A percentile compares a stretch with the other conserved stretches of the same genome.
These are phyloP conservation scores for Scolopax bukidnonensis DNA, from an alignment of 2,797 vertebrate genomes.

Conservation along the genomic window DNA sequence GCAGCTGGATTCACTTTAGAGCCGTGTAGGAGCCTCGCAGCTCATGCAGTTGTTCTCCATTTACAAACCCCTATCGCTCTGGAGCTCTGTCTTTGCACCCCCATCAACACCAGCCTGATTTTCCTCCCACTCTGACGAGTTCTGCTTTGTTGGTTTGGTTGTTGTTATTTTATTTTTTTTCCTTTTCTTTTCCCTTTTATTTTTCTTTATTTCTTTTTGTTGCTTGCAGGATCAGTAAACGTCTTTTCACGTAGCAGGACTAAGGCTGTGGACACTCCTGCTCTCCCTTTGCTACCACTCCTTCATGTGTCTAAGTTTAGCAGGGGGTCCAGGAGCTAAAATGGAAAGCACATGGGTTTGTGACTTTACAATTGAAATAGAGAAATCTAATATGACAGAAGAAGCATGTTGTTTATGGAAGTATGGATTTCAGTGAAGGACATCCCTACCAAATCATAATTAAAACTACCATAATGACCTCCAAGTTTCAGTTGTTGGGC, in stretches of 20 bases:
- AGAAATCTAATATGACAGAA: conserved; percentile 65
- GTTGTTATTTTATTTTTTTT: background rate
- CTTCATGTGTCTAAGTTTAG: conserved; percentile 51
- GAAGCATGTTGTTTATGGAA: conserved; percentile 63
- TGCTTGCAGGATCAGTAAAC: background rate
- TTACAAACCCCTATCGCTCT: background rate
- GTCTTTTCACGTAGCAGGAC: background rate
- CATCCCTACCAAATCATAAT: conserved; percentile 65
- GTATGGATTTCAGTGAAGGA: conserved; percentile 54
- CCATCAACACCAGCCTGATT: background rate
- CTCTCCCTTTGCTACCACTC: conserved; percentile 40
- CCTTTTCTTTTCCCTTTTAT: background rate
- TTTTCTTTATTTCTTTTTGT: background rate
- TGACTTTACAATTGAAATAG: conserved; percentile 59
- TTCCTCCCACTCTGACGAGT: background rate
- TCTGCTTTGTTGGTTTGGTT: background rate
- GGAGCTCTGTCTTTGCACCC: background rate
- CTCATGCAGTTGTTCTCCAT: background rate
- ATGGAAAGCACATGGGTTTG: conserved; percentile 73
- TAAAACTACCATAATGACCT: conserved; percentile 65
- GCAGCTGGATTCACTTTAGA: conserved; percentile 65
- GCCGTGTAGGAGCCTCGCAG: background rate
- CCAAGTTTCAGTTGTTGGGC: conserved; percentile 44
- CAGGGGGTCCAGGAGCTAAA: conserved; percentile 67
- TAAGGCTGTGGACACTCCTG: background rate